Conservation (phyloP, 2,113 vertebrate species). For the Hepsetus odoe region DNA sequence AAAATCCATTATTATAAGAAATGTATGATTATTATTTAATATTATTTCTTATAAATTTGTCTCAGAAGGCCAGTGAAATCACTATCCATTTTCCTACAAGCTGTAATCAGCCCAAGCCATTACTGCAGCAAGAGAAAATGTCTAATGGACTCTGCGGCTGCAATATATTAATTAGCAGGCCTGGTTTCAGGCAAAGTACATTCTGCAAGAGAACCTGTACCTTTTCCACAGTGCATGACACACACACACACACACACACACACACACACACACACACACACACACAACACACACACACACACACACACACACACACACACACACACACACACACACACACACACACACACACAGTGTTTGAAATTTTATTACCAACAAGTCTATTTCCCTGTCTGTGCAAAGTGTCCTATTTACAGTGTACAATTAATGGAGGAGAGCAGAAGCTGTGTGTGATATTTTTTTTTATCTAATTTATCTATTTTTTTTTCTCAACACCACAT, state of each 20-base stretch:
- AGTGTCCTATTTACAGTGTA: neutral
- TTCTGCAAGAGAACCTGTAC: neutral
- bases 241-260: neutral
- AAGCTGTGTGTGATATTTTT: neutral
- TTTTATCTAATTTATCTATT: too few species aligned
- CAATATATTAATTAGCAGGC: constrained; percentile 18
- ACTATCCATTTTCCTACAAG: constrained; percentile 67
- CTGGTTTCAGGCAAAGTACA: neutral
- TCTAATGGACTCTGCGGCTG: constrained; percentile 69
- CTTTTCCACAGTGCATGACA: neutral
- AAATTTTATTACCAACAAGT: neutral
- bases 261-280: neutral
- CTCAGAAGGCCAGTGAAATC: constrained; percentile 13
- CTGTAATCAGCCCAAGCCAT: constrained; percentile 69
- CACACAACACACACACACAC: neutral
- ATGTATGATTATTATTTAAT: neutral
- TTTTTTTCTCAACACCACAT: neutral
- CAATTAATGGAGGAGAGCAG: neutral
- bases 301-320: neutral
- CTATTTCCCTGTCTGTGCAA: neutral
- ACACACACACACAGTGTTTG: neutral
- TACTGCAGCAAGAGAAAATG: constrained; percentile 73
- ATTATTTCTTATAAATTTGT: neutral
- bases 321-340: neutral
- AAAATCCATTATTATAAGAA: neutral